phyloP scores from a whole-genome alignment of 2,797 vertebrate species.

The Syndactyla subalaris region DNA sequence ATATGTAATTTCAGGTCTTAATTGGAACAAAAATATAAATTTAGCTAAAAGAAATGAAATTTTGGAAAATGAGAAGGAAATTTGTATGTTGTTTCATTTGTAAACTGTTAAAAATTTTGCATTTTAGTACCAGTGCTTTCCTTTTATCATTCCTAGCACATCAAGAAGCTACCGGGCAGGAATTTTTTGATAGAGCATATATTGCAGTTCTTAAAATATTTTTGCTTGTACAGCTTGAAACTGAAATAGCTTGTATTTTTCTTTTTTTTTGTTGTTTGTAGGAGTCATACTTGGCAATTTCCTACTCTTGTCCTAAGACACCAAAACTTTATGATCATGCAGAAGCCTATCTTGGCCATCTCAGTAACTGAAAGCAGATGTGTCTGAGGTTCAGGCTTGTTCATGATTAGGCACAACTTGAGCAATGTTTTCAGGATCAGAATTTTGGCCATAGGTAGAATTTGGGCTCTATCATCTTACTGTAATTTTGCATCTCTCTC shows the following conservation, averaged over 20 bases:
- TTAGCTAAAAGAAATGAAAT: background rate
- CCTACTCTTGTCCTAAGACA: slow-evolving; percentile 8
- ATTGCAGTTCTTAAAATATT: slow-evolving; percentile 52
- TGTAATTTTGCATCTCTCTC: background rate
- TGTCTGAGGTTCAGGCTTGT: background rate
- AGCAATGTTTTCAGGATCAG: background rate
- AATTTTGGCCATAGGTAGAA: background rate
- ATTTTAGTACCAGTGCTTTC: background rate
- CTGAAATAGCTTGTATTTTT: slow-evolving; percentile 37
- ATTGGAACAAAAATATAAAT: background rate
- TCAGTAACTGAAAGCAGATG: background rate
- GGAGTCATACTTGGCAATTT: slow-evolving; percentile 25
- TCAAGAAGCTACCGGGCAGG: background rate
- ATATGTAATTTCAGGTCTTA: background rate
- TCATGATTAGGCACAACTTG: background rate
- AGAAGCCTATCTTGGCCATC: background rate
- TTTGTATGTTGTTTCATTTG: background rate
- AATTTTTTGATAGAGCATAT: slow-evolving; percentile 9
- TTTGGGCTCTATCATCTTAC: background rate
- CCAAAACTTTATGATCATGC: background rate
- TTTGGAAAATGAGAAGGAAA: background rate
- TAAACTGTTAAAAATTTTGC: background rate
- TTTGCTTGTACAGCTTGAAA: slow-evolving; percentile 55
- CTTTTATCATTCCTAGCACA: background rate
- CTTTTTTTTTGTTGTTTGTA: background rate